These are phyloP conservation scores for Gastrophryne carolinensis DNA, from an alignment of 2,797 vertebrate genomes.

Conservation along the genomic window DNA sequence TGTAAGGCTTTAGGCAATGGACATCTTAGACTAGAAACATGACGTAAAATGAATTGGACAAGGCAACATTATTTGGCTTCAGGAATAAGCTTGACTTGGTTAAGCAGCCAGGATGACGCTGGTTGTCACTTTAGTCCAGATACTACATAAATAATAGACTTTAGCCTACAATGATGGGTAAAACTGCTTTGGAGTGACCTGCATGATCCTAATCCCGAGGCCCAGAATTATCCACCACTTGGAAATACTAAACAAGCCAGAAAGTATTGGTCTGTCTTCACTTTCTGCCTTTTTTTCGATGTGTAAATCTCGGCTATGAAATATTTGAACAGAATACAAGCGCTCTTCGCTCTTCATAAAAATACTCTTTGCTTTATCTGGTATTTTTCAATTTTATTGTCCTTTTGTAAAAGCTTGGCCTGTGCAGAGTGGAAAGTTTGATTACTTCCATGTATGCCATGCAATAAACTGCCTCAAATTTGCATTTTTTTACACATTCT, in stretches of 20 bases:
- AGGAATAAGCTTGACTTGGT: too few relatives aligned
- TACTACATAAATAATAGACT: too few relatives aligned
- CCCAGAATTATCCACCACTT: background rate
- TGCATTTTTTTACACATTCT: conserved; percentile 48
- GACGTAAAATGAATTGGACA: too few relatives aligned
- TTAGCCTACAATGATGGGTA: too few relatives aligned
- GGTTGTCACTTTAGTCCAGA: too few relatives aligned
- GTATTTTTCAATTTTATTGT: conserved; percentile 53
- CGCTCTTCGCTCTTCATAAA: conserved; percentile 48
- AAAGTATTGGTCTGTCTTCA: conserved; percentile 22
- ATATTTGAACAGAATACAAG: conserved; percentile 41
- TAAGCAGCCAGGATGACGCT: too few relatives aligned
- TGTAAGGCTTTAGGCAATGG: too few relatives aligned
- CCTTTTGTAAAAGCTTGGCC: conserved; percentile 48
- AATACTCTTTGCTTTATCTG: conserved; percentile 50
- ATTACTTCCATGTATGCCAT: conserved; percentile 49
- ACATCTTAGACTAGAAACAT: too few relatives aligned
- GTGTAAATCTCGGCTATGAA: conserved; percentile 33
- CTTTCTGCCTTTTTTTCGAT: conserved; percentile 15
- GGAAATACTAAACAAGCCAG: background rate
- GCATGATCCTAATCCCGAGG: too few relatives aligned
- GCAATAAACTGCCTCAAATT: conserved; percentile 40
- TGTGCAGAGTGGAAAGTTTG: conserved; percentile 42
- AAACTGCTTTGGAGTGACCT: too few relatives aligned
- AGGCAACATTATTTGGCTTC: too few relatives aligned